Conservation (phyloP, 2,113 vertebrate genomes). For the Oreotragus oreotragus region DNA sequence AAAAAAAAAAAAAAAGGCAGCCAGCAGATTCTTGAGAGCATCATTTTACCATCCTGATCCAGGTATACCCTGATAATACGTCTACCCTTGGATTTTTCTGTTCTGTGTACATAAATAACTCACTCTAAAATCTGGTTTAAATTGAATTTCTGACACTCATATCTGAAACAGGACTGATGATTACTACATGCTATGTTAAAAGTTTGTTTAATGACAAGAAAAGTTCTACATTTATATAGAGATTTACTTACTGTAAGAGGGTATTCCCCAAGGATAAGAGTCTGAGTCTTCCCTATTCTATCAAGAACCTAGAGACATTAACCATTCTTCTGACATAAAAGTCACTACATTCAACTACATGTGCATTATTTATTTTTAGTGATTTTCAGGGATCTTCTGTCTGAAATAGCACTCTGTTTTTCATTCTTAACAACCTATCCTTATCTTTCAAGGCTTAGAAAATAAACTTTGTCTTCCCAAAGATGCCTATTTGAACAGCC, state of each 20-base stretch:
- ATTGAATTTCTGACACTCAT: not conserved
- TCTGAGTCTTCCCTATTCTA: not conserved
- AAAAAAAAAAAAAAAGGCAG: not conserved
- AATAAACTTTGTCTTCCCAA: not conserved
- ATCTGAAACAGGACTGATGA: not conserved
- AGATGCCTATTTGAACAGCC: not conserved
- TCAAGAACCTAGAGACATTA: not conserved
- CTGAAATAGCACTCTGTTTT: not conserved
- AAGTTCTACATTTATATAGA: not conserved
- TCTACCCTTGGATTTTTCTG: not conserved
- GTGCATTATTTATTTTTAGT: not conserved
- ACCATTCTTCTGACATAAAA: not conserved
- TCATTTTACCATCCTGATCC: not conserved
- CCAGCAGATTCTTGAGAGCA: not conserved
- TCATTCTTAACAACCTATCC: not conserved
- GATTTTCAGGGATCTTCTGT: not conserved
- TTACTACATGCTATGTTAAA: not conserved
- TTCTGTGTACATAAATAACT: not conserved
- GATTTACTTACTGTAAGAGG: not conserved
- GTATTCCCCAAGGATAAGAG: not conserved
- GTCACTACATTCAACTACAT: not conserved
- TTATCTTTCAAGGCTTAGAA: not conserved
- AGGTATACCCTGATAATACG: not conserved
- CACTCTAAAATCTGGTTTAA: not conserved
- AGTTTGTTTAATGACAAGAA: not conserved